These are phyloP conservation scores for Torymus texanus DNA, from an alignment of 2,888 invertebrate species.

Conservation along the genomic window DNA sequence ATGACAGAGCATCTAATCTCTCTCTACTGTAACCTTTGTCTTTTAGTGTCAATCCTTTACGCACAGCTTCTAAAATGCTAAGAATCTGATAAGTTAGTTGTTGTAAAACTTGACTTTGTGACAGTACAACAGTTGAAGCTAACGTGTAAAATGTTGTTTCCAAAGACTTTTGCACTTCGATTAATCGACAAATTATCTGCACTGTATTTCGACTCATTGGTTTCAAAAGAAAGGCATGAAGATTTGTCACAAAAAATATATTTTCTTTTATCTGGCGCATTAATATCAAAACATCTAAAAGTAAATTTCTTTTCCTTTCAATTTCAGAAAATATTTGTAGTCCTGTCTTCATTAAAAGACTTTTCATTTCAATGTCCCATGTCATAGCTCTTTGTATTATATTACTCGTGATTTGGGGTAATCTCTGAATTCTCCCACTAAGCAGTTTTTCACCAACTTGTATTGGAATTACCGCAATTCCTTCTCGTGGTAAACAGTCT, in stretches of 20 bases:
- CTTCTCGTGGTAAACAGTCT: constrained; percentile 78
- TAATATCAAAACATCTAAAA: constrained; percentile 77
- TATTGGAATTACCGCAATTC: constrained; percentile 57
- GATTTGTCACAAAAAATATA: constrained; percentile 81
- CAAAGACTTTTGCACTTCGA: constrained; percentile 88
- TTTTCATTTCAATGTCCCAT: constrained; percentile 73
- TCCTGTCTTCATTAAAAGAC: constrained; percentile 80
- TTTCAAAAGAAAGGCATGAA: constrained; percentile 82
- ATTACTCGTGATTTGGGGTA: constrained; percentile 69
- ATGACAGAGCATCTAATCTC: constrained; percentile 68
- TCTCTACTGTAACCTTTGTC: constrained; percentile 69
- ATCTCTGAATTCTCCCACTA: constrained; percentile 62
- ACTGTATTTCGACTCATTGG: constrained; percentile 88
- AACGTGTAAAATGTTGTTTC: constrained; percentile 83
- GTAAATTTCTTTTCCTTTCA: constrained; percentile 74
- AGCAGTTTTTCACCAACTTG: constrained; percentile 70
- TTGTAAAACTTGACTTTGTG: constrained; percentile 86
- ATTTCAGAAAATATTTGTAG: constrained; percentile 68
- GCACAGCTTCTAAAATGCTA: constrained; percentile 81
- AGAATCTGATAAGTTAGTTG: constrained; percentile 87
- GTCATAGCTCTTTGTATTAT: constrained; percentile 77
- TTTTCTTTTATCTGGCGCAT: constrained; percentile 75
- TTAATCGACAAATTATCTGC: constrained; percentile 84
- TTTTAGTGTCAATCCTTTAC: constrained; percentile 73
- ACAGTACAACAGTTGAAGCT: constrained; percentile 82